Conservation (phyloP, 2,797 vertebrate genomes). For the Pangasius larnaudii region DNA sequence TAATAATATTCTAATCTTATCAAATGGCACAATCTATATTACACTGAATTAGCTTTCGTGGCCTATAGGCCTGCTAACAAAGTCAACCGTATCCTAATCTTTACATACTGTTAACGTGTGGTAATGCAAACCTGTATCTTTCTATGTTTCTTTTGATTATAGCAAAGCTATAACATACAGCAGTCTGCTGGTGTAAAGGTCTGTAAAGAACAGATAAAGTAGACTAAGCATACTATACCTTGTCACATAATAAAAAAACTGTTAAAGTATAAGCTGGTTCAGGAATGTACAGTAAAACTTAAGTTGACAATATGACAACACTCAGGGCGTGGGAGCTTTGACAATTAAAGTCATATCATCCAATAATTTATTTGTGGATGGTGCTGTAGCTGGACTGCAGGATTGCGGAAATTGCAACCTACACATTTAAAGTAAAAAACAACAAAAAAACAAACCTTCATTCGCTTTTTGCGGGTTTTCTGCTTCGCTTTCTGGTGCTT, state of each 20-base stretch:
- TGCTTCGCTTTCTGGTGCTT: conserved; percentile 84
- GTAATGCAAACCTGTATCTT: not conserved
- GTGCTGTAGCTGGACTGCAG: not conserved
- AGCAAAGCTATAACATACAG: not conserved
- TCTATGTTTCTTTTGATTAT: not conserved
- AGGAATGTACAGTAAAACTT: conserved; percentile 25
- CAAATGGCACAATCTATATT: not conserved
- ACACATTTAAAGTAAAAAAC: not conserved
- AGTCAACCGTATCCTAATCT: not conserved
- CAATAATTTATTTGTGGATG: not conserved
- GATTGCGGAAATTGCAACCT: not conserved
- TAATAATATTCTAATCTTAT: not conserved
- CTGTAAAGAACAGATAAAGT: conserved; percentile 35
- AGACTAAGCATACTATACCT: conserved; percentile 25
- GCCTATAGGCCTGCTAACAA: not conserved
- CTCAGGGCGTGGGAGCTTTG: not conserved
- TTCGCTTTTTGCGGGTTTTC: conserved; percentile 86
- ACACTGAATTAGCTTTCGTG: not conserved
- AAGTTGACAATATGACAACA: not conserved
- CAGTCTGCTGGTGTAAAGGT: not conserved
- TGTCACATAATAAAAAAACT: conserved; percentile 42
- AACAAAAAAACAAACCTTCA: conserved; percentile 80
- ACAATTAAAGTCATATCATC: not conserved
- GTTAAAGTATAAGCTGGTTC: conserved; percentile 4
- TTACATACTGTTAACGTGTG: not conserved